Conservation (phyloP, 2,797 vertebrate genomes). For the Lerista edwardsae region DNA sequence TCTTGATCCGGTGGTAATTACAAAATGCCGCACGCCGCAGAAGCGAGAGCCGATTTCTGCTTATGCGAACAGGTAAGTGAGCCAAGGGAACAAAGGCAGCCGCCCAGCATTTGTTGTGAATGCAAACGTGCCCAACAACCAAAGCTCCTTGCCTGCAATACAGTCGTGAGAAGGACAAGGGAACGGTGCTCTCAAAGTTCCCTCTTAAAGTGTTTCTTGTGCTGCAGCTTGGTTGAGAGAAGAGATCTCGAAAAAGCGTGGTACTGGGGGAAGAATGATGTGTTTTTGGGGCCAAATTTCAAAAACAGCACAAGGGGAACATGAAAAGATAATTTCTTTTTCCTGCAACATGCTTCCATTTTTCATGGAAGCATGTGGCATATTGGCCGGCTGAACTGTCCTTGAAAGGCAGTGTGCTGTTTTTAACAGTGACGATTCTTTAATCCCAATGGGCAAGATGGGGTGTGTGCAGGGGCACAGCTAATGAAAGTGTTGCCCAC, state of each 20-base stretch:
- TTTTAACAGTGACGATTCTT: no score
- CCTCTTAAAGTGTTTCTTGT: not conserved
- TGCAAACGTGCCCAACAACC: slow-evolving; percentile 23
- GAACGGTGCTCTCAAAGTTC: slow-evolving; percentile 37
- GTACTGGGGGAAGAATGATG: no score
- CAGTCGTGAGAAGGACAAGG: not conserved
- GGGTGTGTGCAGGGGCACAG: no score
- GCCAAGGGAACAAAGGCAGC: slow-evolving; percentile 21
- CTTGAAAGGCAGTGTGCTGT: no score
- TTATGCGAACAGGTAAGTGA: slow-evolving; percentile 40
- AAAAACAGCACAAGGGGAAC: not conserved
- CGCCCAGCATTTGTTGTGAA: not conserved
- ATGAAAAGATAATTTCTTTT: fast-evolving
- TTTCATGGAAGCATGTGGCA: not conserved
- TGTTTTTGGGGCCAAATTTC: not conserved
- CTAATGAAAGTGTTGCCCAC: no score
- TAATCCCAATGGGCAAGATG: no score
- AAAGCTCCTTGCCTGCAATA: slow-evolving; percentile 18
- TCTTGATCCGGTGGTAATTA: slow-evolving; percentile 15
- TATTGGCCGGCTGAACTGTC: no score
- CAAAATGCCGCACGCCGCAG: not conserved
- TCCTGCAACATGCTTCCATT: not conserved
- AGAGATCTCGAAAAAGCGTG: not conserved
- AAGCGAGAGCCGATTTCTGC: slow-evolving; percentile 28
- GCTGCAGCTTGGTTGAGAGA: not conserved